Percentiles rank a stretch among this genome's conserved stretches.
Evolutionary conservation across 2,888 invertebrate species (phyloP).

Genomic region (Cerastis leucographa): DNA sequence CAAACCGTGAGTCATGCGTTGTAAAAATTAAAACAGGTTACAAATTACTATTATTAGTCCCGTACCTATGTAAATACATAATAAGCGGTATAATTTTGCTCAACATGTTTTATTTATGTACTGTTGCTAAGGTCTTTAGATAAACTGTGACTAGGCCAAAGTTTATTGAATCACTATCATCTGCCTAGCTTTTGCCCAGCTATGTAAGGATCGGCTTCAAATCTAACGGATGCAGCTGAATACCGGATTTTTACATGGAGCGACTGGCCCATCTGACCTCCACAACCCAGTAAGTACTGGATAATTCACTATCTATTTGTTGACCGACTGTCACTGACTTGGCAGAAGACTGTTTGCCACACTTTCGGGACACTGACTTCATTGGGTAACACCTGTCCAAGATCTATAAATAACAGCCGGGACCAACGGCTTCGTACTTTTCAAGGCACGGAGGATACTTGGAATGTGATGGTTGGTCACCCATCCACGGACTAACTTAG

Average conservation of each 20-base stretch:
- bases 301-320: not conserved
- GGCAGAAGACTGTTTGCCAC: too few relatives aligned
- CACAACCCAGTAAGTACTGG: not conserved
- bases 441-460: not conserved
- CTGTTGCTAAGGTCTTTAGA: too few relatives aligned
- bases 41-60: constrained; percentile 31
- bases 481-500: not conserved
- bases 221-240: not conserved
- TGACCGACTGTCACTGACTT: too few relatives aligned
- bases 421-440: not conserved
- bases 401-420: not conserved
- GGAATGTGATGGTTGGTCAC: not conserved
- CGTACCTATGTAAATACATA: not conserved
- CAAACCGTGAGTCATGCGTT: constrained; percentile 23
- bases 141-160: not conserved
- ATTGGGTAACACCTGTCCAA: not conserved
- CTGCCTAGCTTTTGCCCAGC: not conserved
- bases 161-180: not conserved
- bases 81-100: constrained; percentile 9
- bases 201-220: not conserved
- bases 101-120: not conserved
- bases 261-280: too few relatives aligned
- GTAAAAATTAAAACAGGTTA: constrained; percentile 14
- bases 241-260: not conserved
- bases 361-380: too few relatives aligned